These are phyloP conservation scores for Tinea semifulvella DNA, from an alignment of 2,888 invertebrate species.

Conservation along the genomic window DNA sequence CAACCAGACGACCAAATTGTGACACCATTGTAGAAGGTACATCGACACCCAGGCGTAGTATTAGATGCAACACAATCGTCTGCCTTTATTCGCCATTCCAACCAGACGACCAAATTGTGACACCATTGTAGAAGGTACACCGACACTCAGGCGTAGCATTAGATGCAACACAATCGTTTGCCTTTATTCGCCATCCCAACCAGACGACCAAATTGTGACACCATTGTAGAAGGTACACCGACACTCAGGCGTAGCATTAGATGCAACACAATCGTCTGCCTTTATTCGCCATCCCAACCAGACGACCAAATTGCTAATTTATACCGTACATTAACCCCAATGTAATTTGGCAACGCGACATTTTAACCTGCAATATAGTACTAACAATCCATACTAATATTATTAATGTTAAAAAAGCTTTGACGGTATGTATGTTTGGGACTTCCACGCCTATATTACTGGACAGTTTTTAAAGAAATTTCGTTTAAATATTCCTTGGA, in stretches of 20 bases:
- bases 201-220: neutral
- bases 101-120: neutral
- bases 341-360: neutral
- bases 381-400: too few relatives aligned
- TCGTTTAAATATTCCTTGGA: too few relatives aligned
- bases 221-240: conserved; percentile 5
- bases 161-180: neutral
- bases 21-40: neutral
- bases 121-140: neutral
- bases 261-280: conserved; percentile 10
- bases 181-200: neutral
- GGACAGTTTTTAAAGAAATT: too few relatives aligned
- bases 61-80: neutral
- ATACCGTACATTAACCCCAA: conserved; percentile 4
- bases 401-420: too few relatives aligned
- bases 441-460: too few relatives aligned
- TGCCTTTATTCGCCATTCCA: neutral
- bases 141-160: neutral
- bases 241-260: neutral
- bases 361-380: too few relatives aligned
- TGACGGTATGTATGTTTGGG: too few relatives aligned
- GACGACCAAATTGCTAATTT: conserved; percentile 7
- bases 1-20: neutral
- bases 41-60: neutral
- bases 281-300: neutral